phyloP scores from a whole-genome alignment of 2,113 vertebrate genomes.

The Electrona antarctica region DNA sequence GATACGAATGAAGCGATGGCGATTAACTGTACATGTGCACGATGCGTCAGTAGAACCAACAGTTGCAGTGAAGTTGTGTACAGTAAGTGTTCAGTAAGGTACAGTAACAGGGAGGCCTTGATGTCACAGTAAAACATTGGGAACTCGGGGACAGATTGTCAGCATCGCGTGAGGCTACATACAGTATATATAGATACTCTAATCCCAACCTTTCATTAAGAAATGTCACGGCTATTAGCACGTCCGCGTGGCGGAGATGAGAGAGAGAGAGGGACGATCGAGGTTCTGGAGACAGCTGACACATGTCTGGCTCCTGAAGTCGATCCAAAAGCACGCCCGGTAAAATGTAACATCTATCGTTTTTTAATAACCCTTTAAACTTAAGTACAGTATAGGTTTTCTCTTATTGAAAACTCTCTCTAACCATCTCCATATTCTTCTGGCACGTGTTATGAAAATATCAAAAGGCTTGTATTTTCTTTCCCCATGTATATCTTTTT shows the following conservation, averaged over 20 bases:
- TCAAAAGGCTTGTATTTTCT: too few relatives aligned
- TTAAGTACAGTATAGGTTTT: constrained; percentile 33
- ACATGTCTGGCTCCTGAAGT: constrained; percentile 32
- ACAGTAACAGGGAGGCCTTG: constrained; percentile 28
- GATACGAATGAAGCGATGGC: constrained; percentile 5
- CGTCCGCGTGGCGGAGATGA: constrained; percentile 4
- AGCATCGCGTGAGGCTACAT: not conserved
- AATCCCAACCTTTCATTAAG: not conserved
- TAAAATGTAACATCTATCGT: constrained; percentile 19
- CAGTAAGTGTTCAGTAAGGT: constrained; percentile 36
- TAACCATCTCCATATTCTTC: constrained; percentile 13
- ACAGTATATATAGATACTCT: not conserved
- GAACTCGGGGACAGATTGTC: not conserved
- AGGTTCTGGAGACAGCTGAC: constrained; percentile 36
- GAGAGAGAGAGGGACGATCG: not conserved
- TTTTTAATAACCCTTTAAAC: not conserved
- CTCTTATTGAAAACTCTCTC: constrained; percentile 4
- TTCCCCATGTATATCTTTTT: too few relatives aligned
- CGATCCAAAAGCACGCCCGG: not conserved
- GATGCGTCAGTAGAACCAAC: not conserved
- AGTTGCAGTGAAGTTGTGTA: constrained; percentile 1
- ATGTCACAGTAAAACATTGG: constrained; percentile 30
- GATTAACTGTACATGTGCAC: constrained; percentile 3
- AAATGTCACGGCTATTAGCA: not conserved
- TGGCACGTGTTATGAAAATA: too few relatives aligned